Evolutionary conservation across 1,140 invertebrate genomes (phyloP).

Genomic region (Varroa destructor): DNA sequence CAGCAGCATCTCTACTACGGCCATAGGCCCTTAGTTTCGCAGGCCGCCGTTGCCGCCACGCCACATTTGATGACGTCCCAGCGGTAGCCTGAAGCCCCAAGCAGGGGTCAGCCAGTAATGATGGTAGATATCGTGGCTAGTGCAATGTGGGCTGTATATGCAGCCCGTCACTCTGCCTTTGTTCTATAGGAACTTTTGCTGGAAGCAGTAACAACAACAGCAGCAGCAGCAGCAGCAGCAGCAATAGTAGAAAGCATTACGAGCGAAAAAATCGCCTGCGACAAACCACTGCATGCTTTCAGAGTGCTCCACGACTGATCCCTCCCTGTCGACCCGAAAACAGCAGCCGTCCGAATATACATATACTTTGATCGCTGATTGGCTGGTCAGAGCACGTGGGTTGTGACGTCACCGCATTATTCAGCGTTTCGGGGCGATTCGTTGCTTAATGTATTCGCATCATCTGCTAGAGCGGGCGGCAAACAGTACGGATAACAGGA

Average conservation of each 20-base stretch:
- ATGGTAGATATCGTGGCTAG: too few relatives aligned
- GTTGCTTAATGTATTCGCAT: conserved; percentile 28
- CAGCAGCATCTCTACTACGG: too few relatives aligned
- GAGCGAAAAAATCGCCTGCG: neutral
- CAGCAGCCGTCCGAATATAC: conserved; percentile 20
- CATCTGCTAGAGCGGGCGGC: conserved; percentile 17
- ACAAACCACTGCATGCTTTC: neutral
- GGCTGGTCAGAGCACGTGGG: conserved; percentile 21
- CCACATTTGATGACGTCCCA: too few relatives aligned
- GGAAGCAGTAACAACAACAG: conserved; percentile 1
- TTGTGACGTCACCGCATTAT: conserved; percentile 25
- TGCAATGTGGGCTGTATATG: too few relatives aligned
- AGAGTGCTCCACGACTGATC: neutral
- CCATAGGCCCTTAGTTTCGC: too few relatives aligned
- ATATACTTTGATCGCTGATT: conserved; percentile 18
- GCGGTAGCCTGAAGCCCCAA: too few relatives aligned
- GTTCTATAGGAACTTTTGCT: neutral
- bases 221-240: neutral
- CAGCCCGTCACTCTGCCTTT: neutral
- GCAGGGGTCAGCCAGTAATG: too few relatives aligned
- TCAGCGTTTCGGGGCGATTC: conserved; percentile 24
- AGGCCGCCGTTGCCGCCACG: too few relatives aligned
- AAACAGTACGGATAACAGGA: too few relatives aligned
- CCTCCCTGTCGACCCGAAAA: conserved; percentile 26
- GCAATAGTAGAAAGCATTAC: conserved; percentile 1